Evolutionary conservation across 2,113 vertebrate species (phyloP), one percentile per base, ranked within the genome.

Genomic region (Thamnaconus septentrionalis): DNA sequence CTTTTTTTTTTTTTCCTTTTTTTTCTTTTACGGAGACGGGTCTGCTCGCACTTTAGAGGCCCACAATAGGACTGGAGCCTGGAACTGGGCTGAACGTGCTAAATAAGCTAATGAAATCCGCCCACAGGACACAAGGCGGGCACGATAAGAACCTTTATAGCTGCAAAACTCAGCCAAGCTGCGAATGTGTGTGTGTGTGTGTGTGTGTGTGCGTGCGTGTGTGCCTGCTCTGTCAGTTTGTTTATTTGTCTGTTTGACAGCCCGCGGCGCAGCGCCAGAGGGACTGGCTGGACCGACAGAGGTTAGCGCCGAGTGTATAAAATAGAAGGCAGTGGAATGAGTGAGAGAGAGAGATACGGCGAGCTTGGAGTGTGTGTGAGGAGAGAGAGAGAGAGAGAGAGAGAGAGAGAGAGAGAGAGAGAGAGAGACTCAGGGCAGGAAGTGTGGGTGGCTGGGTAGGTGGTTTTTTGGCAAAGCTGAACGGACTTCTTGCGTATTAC

Each of bases 101-200:
- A 86, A 82, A 84, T 85, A 82, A 88, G 81, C 82, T 79, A 88
- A 90, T 89, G 78, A 85, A 88, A 83, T 85, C 85, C 86, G 72
- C 83, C 83, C 85, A 87, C 87, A 73, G 76, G 83, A 90, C 78
- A 78, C 87, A 83, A 83, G 84, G 78, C 73, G 56, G 68, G 78
- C 86, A 87, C 71, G 83, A 88, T 79, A 74, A 88, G 81, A 85
- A 88, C 86, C 85, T 90, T 86, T 86, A 84, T 83, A 78, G 78
- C 79, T 65, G 82, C 75, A 77, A 84, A 88, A 81, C 71, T 73
- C 56, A 39, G 81, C 77, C 75, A 67, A 55, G 73, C 79, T 68
- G 68, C 82, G 71, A 86, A 31, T 31, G 18, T 31, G 18, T 2
- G 18, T 31, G 18, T 31, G 18, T 31, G 18, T 31, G 18, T 31